Conservation (phyloP, 2,113 vertebrate genomes). For the Mystacornis crossleyi region DNA sequence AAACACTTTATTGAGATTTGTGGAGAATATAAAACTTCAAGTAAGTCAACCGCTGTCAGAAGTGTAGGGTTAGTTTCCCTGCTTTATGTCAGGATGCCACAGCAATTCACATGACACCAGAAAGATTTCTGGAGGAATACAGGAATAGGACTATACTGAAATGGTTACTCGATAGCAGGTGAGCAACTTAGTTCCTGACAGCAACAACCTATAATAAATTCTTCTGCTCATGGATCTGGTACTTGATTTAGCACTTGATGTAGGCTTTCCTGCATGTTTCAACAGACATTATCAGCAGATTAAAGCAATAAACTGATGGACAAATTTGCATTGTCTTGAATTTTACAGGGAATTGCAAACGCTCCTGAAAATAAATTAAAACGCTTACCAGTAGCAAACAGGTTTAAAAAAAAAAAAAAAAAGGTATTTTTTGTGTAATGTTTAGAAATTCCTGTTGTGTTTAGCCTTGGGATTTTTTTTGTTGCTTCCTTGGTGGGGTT, state of each 20-base stretch:
- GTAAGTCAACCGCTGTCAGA: background rate
- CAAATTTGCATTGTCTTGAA: background rate
- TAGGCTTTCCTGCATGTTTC: background rate
- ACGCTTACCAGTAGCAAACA: rapidly evolving
- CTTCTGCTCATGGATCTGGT: background rate
- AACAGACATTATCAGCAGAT: background rate
- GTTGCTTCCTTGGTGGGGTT: background rate
- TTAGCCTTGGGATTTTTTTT: rapidly evolving
- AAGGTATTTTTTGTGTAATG: background rate
- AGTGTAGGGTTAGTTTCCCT: background rate
- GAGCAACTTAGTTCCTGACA: background rate
- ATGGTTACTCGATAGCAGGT: rapidly evolving
- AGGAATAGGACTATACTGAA: background rate
- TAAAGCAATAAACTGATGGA: background rate
- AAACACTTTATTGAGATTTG: background rate
- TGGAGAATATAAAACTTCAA: background rate
- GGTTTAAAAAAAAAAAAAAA: background rate
- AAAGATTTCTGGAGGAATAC: background rate
- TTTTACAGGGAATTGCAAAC: background rate
- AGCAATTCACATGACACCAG: background rate
- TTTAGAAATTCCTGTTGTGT: background rate
- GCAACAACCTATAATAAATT: background rate
- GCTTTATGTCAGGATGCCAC: background rate
- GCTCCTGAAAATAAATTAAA: background rate
- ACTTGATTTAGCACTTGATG: background rate